Evolutionary conservation across 2,797 vertebrate genomes (phyloP).

Genomic region (Danio aesculapii): DNA sequence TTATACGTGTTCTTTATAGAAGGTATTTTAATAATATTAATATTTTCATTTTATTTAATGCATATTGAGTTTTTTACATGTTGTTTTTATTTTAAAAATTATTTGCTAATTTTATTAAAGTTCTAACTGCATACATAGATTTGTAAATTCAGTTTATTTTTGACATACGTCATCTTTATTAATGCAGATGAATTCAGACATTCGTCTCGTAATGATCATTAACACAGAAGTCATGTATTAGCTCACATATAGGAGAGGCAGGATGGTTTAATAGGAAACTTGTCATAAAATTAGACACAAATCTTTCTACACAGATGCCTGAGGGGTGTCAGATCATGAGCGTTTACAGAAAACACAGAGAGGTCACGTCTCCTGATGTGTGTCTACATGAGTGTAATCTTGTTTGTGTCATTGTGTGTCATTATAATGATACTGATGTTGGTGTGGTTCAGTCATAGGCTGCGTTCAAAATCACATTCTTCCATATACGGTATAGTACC

Average conservation of each 20-base stretch:
- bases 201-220: neutral
- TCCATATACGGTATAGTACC: too few relatives aligned
- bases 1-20: too few relatives aligned
- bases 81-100: neutral
- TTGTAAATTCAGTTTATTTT: neutral
- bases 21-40: too few relatives aligned
- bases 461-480: too few relatives aligned
- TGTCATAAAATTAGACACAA: neutral
- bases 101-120: neutral
- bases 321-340: neutral
- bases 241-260: neutral
- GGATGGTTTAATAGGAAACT: neutral
- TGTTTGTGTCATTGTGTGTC: neutral
- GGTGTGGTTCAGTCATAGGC: neutral
- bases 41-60: too few relatives aligned
- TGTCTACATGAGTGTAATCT: neutral
- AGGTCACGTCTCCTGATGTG: neutral
- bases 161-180: neutral
- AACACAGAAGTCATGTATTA: neutral
- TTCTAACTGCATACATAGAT: neutral
- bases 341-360: neutral
- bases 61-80: too few relatives aligned
- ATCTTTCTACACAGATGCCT: neutral
- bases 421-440: neutral
- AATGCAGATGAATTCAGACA: neutral